Evolutionary conservation across 2,113 vertebrate species (phyloP).

Genomic region (Suncus etruscus): DNA sequence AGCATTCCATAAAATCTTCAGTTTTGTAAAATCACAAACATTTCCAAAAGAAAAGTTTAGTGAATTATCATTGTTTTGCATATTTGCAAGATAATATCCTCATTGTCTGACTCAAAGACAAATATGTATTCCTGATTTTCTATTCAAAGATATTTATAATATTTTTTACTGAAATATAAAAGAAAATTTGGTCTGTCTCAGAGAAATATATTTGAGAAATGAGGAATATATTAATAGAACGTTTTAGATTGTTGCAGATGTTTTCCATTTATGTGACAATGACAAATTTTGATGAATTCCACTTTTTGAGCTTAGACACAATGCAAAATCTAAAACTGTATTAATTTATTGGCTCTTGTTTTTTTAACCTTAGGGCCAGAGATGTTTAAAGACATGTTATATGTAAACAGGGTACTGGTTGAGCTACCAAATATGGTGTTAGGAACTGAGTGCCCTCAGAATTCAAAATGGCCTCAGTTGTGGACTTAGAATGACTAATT

Average conservation of each 20-base stretch:
- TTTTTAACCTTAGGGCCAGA: no score
- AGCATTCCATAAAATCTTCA: no score
- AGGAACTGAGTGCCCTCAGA: no score
- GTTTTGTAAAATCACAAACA: neutral
- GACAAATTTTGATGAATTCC: neutral
- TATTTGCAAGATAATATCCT: neutral
- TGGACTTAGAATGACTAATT: no score
- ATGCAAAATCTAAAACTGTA: neutral
- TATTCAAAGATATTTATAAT: neutral
- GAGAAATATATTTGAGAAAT: conserved; percentile 7
- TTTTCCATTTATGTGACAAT: neutral
- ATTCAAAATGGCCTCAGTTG: no score
- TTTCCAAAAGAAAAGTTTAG: neutral
- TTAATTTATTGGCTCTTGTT: no score
- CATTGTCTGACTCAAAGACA: neutral
- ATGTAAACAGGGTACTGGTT: no score
- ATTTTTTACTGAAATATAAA: neutral
- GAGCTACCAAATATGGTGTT: no score
- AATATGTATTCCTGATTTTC: neutral
- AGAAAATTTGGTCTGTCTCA: neutral
- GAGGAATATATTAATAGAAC: neutral
- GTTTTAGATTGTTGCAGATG: neutral
- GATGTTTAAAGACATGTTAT: no score
- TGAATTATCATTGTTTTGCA: neutral
- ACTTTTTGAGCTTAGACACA: neutral